Conservation (phyloP, 2,113 vertebrate species). For the Rhabdomys dilectus region DNA sequence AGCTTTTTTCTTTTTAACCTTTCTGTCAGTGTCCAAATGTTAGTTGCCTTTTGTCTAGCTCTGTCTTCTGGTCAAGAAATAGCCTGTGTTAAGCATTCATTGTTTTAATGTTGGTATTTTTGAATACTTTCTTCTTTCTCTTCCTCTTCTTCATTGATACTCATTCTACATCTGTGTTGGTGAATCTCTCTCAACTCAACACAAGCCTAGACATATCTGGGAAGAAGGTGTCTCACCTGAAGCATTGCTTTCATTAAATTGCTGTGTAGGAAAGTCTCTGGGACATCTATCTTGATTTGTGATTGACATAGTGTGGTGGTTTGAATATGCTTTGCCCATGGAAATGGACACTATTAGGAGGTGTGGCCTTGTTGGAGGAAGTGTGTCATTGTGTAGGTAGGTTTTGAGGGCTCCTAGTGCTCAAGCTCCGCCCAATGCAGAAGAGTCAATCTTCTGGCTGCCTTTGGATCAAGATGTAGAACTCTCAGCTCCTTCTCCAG, state of each 20-base stretch:
- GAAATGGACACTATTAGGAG: too few relatives aligned
- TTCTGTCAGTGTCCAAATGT: neutral
- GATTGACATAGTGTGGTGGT: neutral
- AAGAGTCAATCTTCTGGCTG: too few relatives aligned
- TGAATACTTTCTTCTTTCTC: neutral
- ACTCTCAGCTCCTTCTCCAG: too few relatives aligned
- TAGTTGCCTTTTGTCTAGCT: neutral
- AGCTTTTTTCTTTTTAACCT: neutral
- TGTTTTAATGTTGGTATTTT: neutral
- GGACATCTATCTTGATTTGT: too few relatives aligned
- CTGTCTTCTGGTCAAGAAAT: neutral
- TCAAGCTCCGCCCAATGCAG: too few relatives aligned
- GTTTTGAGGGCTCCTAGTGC: too few relatives aligned
- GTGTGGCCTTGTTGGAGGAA: too few relatives aligned
- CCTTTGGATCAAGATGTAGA: too few relatives aligned
- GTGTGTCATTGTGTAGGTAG: too few relatives aligned
- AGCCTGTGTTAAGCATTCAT: neutral
- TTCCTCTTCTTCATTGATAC: neutral
- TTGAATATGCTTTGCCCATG: too few relatives aligned
- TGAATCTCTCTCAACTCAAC: neutral
- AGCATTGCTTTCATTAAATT: neutral
- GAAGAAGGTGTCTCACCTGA: neutral
- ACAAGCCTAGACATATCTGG: neutral
- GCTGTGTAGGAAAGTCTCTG: neutral
- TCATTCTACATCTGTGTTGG: neutral